phyloP scores from a whole-genome alignment of 2,797 vertebrate genomes.

The Fundulus diaphanus region DNA sequence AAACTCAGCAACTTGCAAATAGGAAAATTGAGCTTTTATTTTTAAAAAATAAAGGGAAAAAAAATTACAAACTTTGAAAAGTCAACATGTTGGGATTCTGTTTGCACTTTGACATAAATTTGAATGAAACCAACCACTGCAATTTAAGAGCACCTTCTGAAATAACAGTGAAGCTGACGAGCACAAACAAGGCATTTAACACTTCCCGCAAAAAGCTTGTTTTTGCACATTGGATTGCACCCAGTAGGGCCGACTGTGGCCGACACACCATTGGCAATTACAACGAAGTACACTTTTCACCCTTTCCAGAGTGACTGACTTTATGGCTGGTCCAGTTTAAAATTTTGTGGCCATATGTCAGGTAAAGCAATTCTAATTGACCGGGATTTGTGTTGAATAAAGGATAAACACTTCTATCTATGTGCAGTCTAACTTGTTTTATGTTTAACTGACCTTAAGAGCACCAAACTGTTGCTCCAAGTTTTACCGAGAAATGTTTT shows the following conservation, averaged over 20 bases:
- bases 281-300: neutral
- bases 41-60: too few relatives aligned
- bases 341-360: neutral
- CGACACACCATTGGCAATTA: neutral
- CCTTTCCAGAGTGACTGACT: neutral
- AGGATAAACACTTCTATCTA: neutral
- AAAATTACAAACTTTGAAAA: neutral
- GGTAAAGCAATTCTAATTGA: too few relatives aligned
- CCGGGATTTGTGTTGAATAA: neutral
- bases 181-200: neutral
- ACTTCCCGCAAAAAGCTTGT: neutral
- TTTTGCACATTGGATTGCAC: constrained; percentile 8
- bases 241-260: constrained; percentile 2
- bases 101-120: neutral
- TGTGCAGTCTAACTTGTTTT: constrained; percentile 9
- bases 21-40: neutral
- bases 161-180: neutral
- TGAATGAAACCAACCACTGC: neutral
- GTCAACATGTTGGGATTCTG: neutral
- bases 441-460: constrained; percentile 15
- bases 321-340: neutral
- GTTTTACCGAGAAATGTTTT: constrained; percentile 40
- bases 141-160: neutral
- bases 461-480: constrained; percentile 11
- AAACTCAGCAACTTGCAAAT: neutral